These are phyloP conservation scores for Xestia c-nigrum DNA, from an alignment of 2,888 invertebrate genomes.

Conservation along the genomic window DNA sequence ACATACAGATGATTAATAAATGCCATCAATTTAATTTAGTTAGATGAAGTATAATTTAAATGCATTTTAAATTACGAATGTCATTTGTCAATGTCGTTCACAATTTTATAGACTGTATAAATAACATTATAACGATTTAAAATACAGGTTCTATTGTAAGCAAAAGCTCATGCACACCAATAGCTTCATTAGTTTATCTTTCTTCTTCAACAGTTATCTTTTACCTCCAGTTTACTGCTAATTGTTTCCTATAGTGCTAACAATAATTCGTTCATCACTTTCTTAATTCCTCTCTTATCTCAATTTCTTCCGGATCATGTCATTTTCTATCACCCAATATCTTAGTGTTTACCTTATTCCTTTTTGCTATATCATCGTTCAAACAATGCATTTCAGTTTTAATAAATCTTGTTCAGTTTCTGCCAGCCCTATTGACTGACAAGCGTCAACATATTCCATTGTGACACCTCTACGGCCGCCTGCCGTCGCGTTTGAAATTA, in stretches of 20 bases:
- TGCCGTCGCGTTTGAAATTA: constrained; percentile 57
- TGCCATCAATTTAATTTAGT: constrained; percentile 26
- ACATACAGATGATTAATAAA: constrained; percentile 35
- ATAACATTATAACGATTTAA: not conserved
- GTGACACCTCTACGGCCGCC: constrained; percentile 43
- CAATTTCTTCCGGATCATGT: not conserved
- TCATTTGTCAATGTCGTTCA: constrained; percentile 31
- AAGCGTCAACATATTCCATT: constrained; percentile 57
- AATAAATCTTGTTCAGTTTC: not conserved
- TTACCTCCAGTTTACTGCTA: not conserved
- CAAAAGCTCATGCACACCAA: not conserved
- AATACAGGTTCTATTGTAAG: not conserved
- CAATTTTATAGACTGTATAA: not conserved
- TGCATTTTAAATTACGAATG: constrained; percentile 44
- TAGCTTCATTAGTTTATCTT: not conserved
- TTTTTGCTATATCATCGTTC: not conserved
- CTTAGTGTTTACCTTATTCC: not conserved
- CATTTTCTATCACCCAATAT: not conserved
- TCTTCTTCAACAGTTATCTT: not conserved
- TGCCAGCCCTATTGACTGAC: constrained; percentile 49
- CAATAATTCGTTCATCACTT: not conserved
- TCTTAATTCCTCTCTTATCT: not conserved
- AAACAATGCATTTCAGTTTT: not conserved
- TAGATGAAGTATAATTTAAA: constrained; percentile 38
- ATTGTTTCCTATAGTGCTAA: not conserved